Percentiles rank a stretch among this genome's conserved stretches.
These are phyloP conservation scores for Camelus dromedarius DNA, from an alignment of 2,113 vertebrate species.

Conservation along the genomic window DNA sequence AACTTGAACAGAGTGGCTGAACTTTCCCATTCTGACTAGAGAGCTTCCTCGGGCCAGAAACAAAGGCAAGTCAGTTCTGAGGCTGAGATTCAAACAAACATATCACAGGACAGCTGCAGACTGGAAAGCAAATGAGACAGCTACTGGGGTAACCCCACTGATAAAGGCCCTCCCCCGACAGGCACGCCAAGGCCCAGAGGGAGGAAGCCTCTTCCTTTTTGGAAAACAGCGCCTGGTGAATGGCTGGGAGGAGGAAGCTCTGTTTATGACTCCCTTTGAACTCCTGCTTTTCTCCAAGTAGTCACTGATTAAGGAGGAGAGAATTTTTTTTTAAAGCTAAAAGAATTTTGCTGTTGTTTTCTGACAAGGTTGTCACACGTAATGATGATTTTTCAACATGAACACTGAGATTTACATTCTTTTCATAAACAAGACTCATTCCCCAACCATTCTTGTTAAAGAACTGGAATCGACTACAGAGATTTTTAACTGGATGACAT, in stretches of 20 bases:
- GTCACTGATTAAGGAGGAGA: neutral
- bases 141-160: neutral
- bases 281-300: neutral
- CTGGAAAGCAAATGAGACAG: slow-evolving; percentile 48
- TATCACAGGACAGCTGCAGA: slow-evolving; percentile 34
- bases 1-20: slow-evolving; percentile 20
- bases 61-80: slow-evolving; percentile 48
- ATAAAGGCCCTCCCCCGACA: neutral
- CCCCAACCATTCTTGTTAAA: neutral
- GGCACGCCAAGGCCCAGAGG: neutral
- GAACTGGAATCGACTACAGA: slow-evolving; percentile 1
- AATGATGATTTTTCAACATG: slow-evolving; percentile 47
- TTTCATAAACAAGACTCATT: slow-evolving; percentile 21
- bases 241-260: slow-evolving; percentile 27
- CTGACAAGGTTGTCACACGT: neutral
- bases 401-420: slow-evolving; percentile 25
- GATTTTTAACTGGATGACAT: neutral
- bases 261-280: slow-evolving; percentile 54
- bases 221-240: slow-evolving; percentile 39
- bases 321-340: neutral
- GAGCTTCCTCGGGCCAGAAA: slow-evolving; percentile 27
- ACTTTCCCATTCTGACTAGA: slow-evolving; percentile 20
- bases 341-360: slow-evolving; percentile 31
- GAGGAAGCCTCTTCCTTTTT: slow-evolving; percentile 20
- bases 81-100: slow-evolving; percentile 63